Evolutionary conservation across 2,797 vertebrate genomes (phyloP).

Genomic region (Falco biarmicus): DNA sequence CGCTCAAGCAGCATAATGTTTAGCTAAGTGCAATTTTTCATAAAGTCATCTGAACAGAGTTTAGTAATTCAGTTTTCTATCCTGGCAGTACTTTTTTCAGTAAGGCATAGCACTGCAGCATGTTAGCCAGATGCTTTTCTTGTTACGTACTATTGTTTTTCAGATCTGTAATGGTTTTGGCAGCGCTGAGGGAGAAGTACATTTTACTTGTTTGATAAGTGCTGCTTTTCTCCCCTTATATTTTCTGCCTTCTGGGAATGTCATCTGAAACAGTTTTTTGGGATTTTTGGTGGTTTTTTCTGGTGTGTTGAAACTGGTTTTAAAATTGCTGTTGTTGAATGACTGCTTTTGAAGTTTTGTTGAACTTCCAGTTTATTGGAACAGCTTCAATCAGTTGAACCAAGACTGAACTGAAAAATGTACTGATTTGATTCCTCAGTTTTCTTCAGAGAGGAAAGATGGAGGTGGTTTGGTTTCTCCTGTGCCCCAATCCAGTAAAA

Average conservation of each 20-base stretch:
- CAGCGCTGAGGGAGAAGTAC: background rate
- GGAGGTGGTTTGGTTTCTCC: background rate
- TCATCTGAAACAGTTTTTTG: slow-evolving; percentile 12
- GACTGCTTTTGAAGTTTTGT: background rate
- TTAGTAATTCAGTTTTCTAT: background rate
- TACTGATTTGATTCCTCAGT: background rate
- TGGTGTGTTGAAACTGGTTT: background rate
- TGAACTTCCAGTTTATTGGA: background rate
- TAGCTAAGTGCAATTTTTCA: background rate
- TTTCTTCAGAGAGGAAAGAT: background rate
- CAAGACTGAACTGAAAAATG: background rate
- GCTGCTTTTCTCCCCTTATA: background rate
- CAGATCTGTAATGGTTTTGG: background rate
- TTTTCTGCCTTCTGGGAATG: background rate
- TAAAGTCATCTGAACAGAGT: background rate
- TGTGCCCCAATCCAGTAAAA: background rate
- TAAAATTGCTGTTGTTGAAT: background rate
- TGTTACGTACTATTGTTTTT: background rate
- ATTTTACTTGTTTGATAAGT: background rate
- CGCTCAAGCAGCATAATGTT: background rate
- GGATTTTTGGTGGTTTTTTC: background rate
- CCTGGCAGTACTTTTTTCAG: background rate
- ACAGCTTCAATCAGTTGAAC: background rate
- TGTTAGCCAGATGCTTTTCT: slow-evolving; percentile 1
- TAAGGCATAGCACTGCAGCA: background rate